Base-by-base conservation (phyloP, 2,888 invertebrate species). In the Hydroisotoma schaefferi region DNA sequence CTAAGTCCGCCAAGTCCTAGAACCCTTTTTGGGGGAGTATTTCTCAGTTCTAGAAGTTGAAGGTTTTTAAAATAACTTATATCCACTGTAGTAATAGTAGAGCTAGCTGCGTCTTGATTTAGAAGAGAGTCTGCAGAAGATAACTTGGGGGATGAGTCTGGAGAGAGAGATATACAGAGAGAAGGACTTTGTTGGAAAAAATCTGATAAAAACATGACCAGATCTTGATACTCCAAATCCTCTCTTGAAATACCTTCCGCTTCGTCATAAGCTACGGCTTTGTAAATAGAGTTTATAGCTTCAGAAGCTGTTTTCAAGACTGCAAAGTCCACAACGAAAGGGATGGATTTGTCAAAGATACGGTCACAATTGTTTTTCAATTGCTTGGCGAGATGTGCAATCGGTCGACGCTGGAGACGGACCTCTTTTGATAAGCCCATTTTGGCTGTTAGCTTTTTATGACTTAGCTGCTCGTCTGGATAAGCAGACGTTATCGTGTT, bases 171-270 rank as follows among this genome's bases (percentile, higher is more conserved):
- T 5, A 70, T 67, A 43, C 68, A 66, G 1, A 72, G 51, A 4
- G 71, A 63, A 4, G 72, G 72, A 1, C 69, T 72, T 26, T 66
- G 71, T 10, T 67, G 62, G 51, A 70, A 71, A 46, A 72, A 58
- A 53, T 72, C 72, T 1, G 68, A 66, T 1, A 72, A 53, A 46
- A 72, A 72, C 62, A 71, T 63, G 12, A 71, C 64, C 27, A 65
- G 48, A 49, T 70, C 70, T 47, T 68, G 61, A 51, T 68, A 70
- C 49, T 15, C 60, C 57, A 57, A 53, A 56, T 46, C 51, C 43
- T 25, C 58, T 46, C 46, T 46, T 25, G 22, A 46, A 20, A 46
- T 15, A 4, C 26, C 40, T 18, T 60, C 64, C n/a, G 55, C 58
- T 15, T 52, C 43, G n/a, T 52, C 18, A 25, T 59, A 48, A 2